These are phyloP conservation scores for Diadema setosum DNA, from an alignment of 35 echinoderm and acorn worm species.

Conservation along the genomic window DNA sequence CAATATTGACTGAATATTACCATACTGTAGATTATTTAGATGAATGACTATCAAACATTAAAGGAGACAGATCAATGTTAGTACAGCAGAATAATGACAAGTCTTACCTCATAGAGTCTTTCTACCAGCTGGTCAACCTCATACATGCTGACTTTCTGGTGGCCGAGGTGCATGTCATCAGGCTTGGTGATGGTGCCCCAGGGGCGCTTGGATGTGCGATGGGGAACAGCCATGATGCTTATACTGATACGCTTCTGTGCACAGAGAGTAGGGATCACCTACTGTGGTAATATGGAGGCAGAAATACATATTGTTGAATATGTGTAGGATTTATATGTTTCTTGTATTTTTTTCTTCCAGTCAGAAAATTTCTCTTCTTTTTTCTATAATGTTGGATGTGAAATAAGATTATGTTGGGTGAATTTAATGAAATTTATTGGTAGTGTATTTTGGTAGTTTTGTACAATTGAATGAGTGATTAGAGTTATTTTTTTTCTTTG, in stretches of 20 bases:
- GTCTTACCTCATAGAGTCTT: constrained; percentile 52
- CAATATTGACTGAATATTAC: neutral
- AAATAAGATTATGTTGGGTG: too few relatives aligned
- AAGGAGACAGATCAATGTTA: neutral
- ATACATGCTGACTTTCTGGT: constrained; percentile 60
- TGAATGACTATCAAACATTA: neutral
- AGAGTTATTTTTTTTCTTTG: too few relatives aligned
- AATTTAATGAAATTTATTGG: too few relatives aligned
- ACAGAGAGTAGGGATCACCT: too few relatives aligned
- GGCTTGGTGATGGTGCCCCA: constrained; percentile 99
- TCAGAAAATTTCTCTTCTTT: too few relatives aligned
- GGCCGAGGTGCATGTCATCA: constrained; percentile 75
- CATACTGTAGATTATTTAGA: neutral
- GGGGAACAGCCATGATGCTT: constrained; percentile 43
- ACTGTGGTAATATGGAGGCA: too few relatives aligned
- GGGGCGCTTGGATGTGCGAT: constrained; percentile 81
- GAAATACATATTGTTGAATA: too few relatives aligned
- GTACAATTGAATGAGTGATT: too few relatives aligned
- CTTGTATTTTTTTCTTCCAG: too few relatives aligned
- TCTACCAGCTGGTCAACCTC: constrained; percentile 70
- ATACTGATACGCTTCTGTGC: neutral
- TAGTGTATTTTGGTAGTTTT: too few relatives aligned
- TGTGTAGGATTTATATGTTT: too few relatives aligned
- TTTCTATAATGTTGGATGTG: too few relatives aligned
- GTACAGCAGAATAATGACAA: neutral